These are phyloP conservation scores for Syngnathoides biaculeatus DNA, from an alignment of 2,113 vertebrate genomes.

Conservation along the genomic window DNA sequence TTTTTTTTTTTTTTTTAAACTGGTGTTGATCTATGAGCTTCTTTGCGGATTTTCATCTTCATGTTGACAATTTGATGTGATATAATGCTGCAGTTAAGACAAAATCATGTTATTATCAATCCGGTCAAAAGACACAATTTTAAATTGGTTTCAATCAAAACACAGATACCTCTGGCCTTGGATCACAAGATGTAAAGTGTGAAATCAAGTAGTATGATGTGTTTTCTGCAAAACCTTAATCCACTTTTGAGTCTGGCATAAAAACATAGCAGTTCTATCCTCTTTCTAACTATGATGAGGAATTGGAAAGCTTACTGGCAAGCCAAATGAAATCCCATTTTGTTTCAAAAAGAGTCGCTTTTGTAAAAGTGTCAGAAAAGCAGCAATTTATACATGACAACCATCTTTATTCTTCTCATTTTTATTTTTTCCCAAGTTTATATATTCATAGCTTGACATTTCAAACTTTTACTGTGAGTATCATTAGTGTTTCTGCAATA, in stretches of 20 bases:
- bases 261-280: slow-evolving; percentile 50
- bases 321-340: slow-evolving; percentile 47
- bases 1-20: background rate
- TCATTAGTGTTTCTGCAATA: slow-evolving; percentile 5
- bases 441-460: slow-evolving; percentile 8
- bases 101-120: background rate
- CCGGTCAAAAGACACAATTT: slow-evolving; percentile 2
- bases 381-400: slow-evolving; percentile 27
- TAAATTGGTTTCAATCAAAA: slow-evolving; percentile 12
- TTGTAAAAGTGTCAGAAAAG: slow-evolving; percentile 47
- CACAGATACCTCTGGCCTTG: slow-evolving; percentile 1
- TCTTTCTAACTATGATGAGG: slow-evolving; percentile 59
- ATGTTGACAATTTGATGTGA: background rate
- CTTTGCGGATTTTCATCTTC: background rate
- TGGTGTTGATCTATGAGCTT: slow-evolving; percentile 42
- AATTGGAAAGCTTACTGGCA: slow-evolving; percentile 45
- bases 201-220: slow-evolving; percentile 27
- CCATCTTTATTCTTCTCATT: slow-evolving; percentile 41
- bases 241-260: slow-evolving; percentile 51
- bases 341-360: slow-evolving; percentile 57
- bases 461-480: slow-evolving; percentile 6
- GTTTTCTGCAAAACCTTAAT: slow-evolving; percentile 20
- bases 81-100: too few species aligned
- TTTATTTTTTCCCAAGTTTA: slow-evolving; percentile 13
- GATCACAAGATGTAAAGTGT: slow-evolving; percentile 8